phyloP scores from a whole-genome alignment of 2,797 vertebrate genomes.

The Dendrocincla tyrannina region DNA sequence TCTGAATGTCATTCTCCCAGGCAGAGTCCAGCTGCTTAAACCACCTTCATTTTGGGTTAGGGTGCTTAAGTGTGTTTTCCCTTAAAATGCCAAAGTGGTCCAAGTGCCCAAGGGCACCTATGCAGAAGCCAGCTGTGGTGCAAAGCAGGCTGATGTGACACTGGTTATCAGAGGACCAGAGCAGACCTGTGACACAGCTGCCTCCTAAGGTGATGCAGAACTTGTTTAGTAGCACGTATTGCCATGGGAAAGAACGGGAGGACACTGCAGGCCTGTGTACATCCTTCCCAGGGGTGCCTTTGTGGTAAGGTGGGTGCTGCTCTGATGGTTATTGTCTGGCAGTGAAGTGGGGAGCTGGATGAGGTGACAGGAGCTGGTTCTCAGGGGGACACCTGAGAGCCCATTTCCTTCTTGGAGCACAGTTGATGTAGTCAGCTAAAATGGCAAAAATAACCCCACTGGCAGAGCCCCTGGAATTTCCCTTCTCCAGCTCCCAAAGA shows the following conservation, averaged over 20 bases:
- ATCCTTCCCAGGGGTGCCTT: background rate
- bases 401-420: background rate
- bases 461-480: background rate
- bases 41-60: background rate
- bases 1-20: background rate
- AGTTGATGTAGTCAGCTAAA: background rate
- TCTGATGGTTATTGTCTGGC: background rate
- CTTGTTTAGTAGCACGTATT: background rate
- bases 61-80: background rate
- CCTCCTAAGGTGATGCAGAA: background rate
- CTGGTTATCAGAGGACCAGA: background rate
- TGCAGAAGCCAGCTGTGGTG: background rate
- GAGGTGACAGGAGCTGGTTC: background rate
- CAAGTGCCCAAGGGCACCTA: background rate
- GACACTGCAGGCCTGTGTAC: fast-evolving
- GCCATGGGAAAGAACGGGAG: background rate
- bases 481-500: background rate
- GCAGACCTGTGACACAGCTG: background rate
- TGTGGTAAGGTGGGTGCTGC: fast-evolving
- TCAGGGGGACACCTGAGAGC: background rate
- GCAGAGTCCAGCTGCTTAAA: background rate
- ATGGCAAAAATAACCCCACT: background rate
- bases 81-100: background rate
- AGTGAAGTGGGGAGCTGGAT: background rate
- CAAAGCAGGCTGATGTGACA: background rate